These are phyloP conservation scores for Drosophila eohydei DNA, from an alignment of 2,888 invertebrate species.

Conservation along the genomic window DNA sequence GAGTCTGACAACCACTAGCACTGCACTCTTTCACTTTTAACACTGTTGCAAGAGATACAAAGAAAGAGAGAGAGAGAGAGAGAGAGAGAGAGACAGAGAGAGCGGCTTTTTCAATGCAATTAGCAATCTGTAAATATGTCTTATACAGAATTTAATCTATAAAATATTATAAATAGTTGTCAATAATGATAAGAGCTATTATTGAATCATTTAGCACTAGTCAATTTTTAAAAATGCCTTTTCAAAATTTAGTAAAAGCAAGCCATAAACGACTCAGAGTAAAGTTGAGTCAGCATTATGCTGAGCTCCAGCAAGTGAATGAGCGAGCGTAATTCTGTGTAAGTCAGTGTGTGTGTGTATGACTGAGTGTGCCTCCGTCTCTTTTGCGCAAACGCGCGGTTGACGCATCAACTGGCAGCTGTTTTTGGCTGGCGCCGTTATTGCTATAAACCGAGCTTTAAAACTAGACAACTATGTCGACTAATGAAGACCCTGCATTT, in stretches of 20 bases:
- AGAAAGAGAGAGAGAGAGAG: background rate
- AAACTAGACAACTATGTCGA: slow-evolving; percentile 6
- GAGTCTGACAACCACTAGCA: slow-evolving; percentile 15
- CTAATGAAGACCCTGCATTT: slow-evolving; percentile 35
- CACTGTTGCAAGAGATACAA: slow-evolving; percentile 27
- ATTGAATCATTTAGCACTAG: slow-evolving; percentile 10
- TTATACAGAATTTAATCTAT: background rate
- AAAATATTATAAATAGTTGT: background rate
- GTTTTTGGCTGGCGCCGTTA: slow-evolving; percentile 66
- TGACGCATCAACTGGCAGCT: slow-evolving; percentile 58
- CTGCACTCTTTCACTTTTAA: slow-evolving; percentile 55
- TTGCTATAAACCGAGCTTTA: slow-evolving; percentile 65
- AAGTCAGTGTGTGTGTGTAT: background rate
- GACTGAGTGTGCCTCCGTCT: slow-evolving; percentile 47
- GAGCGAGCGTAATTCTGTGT: slow-evolving; percentile 23
- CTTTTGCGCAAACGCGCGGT: slow-evolving; percentile 74
- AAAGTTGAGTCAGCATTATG: slow-evolving; percentile 47
- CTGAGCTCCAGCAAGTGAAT: slow-evolving; percentile 40
- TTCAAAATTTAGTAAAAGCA: slow-evolving; percentile 28
- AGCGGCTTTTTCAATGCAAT: slow-evolving; percentile 23
- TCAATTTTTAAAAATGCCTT: slow-evolving; percentile 33
- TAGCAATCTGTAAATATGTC: background rate
- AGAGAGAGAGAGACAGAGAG: slow-evolving; percentile 35
- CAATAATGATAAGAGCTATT: slow-evolving; percentile 10
- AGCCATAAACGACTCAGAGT: slow-evolving; percentile 26